Evolutionary conservation across 2,113 vertebrate species (phyloP), one percentile per base, ranked within the genome.

Genomic region (Lontra canadensis): DNA sequence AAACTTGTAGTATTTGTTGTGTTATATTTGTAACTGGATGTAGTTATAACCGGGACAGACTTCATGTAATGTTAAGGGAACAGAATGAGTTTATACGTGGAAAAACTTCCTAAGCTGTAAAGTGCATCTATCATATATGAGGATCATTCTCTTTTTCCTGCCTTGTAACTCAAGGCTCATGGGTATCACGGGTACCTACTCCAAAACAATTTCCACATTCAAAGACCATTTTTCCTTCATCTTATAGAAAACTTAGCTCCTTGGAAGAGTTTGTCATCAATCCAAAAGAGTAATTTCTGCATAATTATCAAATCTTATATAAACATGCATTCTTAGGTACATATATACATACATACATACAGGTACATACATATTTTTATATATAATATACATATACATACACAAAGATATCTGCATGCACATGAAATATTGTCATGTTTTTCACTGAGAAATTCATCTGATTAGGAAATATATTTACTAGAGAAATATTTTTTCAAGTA

Each of bases 1-100:
- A 94, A 86, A 63, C 52, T 96, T 95, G 6, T 17, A 95, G 9
- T 9, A 44, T 94, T 91, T 87, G 36, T 94, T 95, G 31, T 73
- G 14, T 42, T 49, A 67, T 36, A 59, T 86, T 89, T 92, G 8
- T 89, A 78, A 82, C 29, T 86, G 52, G 36, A 34, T 78, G 47
- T 49, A 88, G 25, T 31, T 65, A 42, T 52, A 81, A 84, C 21
- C 23, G 29, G 59, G 26, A 80, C 7, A 73, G 8, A 6, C 42
- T 57, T 69, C 52, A 81, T n/a, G 74, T 18, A 96, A 90, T 29
- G 25, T 84, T 81, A 49, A 88, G 14, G 13, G 18, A 82, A 0
- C 81, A 23, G 59, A 89, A 21, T 88, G 31, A 49, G 6, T 93
- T 63, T 78, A 71, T 14, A 0, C 17, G 29, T 65, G 29, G 44